Evolutionary conservation across 2,113 vertebrate genomes (phyloP), one percentile per base, ranked within the genome.

Genomic region (Phalacrocorax aristotelis): DNA sequence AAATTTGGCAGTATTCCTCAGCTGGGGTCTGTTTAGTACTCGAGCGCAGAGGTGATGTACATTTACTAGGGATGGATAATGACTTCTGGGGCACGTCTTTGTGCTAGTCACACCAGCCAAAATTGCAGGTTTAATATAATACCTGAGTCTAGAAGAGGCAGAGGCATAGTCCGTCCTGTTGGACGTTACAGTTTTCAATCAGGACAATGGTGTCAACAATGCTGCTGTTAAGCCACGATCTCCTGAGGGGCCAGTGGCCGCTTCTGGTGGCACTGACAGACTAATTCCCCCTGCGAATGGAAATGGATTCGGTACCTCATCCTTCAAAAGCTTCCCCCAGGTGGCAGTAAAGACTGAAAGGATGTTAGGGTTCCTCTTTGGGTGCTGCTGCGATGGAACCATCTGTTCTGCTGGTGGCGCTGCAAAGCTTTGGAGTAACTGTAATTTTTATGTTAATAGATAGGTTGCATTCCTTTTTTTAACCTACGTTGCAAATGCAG

Each of bases 251-350:
- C 18, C 52, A 30, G 11, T 8, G 18, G 34, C 2, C 1, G 34
- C 42, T 69, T 64, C 8, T 40, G n/a, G 40, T 57, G 49, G 38
- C 13, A 2, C 7, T 25, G 11, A 4, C 4, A 52, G 36, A 15
- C 11, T 11, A 5, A 48, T 20, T 48, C 46, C 0, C 5, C 23
- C 64, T 46, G 30, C 0, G 3, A 42, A 29, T 62, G 55, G 82
- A 81, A 71, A 54, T 32, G n/a, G 55, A 66, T 66, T 27, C 75
- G 0, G 3, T 13, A 2, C 18, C 60, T 44, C 27, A 32, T 68
- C 34, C 16, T 85, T 30, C 48, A 15, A 5, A 44, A 82, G 23
- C 30, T 89, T 92, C 76, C 70, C 49, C 38, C 66, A 83, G 85
- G 49, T 54, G n/a, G 60, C 38, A 30, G 61, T 64, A 26, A 58